Evolutionary conservation across 2,797 vertebrate genomes (phyloP), one percentile per base, ranked within the genome.

Genomic region (Eptatretus atami): DNA sequence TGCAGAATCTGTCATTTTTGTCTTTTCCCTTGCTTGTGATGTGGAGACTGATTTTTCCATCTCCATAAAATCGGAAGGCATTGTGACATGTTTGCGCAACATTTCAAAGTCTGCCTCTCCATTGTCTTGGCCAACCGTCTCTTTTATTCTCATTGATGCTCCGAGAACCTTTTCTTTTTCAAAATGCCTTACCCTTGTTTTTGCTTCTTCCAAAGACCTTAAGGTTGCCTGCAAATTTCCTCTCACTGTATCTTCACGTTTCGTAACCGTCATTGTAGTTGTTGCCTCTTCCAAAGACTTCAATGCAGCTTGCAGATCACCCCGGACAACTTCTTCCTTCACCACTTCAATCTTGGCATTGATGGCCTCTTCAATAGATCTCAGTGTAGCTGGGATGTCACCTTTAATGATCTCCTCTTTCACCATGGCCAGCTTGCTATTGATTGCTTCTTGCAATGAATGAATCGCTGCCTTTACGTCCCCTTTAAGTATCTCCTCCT

Each of bases 381-480:
- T 81, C 67, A 86, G 69, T 4, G 78, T 78, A 68, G 76, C 77
- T 74, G 79, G 80, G 63, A 77, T 76, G n/a, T 78, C 79, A 63
- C 77, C 78, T 67, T 77, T 78, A 69, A 77, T 71, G 65, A 77
- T 74, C 64, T 78, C 74, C 65, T 78, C 77, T 70, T 76, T 78
- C 66, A 71, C 69, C 66, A 75, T 71, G 74, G 82, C 79, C 24
- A 72, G 72, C 73, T 71, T 81, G 52, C 72, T 75, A 57, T 74
- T 76, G 69, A 77, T 67, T 24, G 79, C 79, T 72, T 81, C 81
- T 74, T 85, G 81, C 63, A 88, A 77, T 24, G 79, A 84, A 70
- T 76, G 77, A 65, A 84, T 74, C 24, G 81, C 72, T 65, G 76
- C 78, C 72, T 76, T 81, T 69, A 86, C 79, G 71, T 87, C 78